Evolutionary conservation across 2,113 vertebrate genomes (phyloP).

Genomic region (Lasiurus cinereus): DNA sequence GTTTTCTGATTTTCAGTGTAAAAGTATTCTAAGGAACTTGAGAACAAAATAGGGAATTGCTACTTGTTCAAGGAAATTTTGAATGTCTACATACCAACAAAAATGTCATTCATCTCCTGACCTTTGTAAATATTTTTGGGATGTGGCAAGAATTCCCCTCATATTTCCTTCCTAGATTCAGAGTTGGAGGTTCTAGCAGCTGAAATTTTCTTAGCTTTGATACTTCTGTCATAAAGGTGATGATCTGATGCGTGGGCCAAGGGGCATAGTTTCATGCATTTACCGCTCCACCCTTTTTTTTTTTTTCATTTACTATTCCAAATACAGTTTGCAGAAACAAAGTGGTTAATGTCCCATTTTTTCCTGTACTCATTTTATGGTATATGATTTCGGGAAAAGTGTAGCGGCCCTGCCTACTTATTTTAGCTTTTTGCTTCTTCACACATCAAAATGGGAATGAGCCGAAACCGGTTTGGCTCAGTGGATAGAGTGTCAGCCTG

Average conservation of each 20-base stretch:
- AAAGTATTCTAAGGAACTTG: conserved; percentile 23
- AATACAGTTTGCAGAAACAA: not conserved
- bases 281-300: not conserved
- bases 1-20: conserved; percentile 30
- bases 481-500: no score
- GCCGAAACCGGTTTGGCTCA: not conserved
- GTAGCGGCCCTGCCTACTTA: not conserved
- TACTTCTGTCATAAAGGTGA: not conserved
- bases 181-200: not conserved
- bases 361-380: not conserved
- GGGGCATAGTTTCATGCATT: not conserved
- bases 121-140: not conserved
- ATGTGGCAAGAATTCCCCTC: not conserved
- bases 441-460: not conserved
- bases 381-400: not conserved
- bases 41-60: not conserved
- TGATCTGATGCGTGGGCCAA: not conserved
- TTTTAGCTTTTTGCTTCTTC: not conserved
- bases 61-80: not conserved
- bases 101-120: not conserved
- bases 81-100: not conserved
- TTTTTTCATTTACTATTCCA: conserved; percentile 12
- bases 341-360: not conserved
- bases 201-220: not conserved
- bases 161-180: conserved; percentile 9